Evolutionary conservation across 2,113 vertebrate species (phyloP), one percentile per base, ranked within the genome.

Genomic region (Tachysurus vachellii): DNA sequence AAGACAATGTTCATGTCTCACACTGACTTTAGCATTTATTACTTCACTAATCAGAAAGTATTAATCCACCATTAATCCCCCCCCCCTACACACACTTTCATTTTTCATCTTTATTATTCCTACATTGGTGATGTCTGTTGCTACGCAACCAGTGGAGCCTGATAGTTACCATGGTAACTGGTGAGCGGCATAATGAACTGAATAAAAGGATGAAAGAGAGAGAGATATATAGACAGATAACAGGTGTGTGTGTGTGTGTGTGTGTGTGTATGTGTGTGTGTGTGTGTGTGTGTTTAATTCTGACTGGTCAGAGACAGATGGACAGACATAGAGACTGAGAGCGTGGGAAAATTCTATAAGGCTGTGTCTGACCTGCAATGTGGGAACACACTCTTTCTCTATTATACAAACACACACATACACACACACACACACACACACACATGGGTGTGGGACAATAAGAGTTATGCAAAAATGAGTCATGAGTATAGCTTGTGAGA

Each of bases 51-150:
- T 57, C 56, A 42, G 16, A 59, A 75, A 26, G 23, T 6, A 84
- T 85, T 77, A 62, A 44, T 64, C 31, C 71, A 77, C n/a, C 17
- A n/a, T 23, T 80, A 42, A 36, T 71, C 21, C 17, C 19, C 8
- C 56, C 16, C 19, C n/a, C 11, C 26, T 13, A 53, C 47, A 53
- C 26, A 77, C 26, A 77, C 83, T 80, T 85, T 87, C 53, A 87
- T 81, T 89, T 90, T 85, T 90, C 82, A 81, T 90, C 83, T 92
- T 87, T 85, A 86, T 89, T 83, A 86, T 86, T 68, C 82, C 73
- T 66, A 82, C 61, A 85, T 85, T 83, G 86, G 44, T 91, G 91
- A 92, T 92, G 91, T 92, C 88, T 89, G 91, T 91, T 91, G 84
- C 91, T 87, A 84, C 57, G 90, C 90, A 90, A 92, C 91, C 61